Evolutionary conservation across 1,140 invertebrate species (phyloP), one percentile per base, ranked within the genome.

Genomic region (Camponotus vicinus): DNA sequence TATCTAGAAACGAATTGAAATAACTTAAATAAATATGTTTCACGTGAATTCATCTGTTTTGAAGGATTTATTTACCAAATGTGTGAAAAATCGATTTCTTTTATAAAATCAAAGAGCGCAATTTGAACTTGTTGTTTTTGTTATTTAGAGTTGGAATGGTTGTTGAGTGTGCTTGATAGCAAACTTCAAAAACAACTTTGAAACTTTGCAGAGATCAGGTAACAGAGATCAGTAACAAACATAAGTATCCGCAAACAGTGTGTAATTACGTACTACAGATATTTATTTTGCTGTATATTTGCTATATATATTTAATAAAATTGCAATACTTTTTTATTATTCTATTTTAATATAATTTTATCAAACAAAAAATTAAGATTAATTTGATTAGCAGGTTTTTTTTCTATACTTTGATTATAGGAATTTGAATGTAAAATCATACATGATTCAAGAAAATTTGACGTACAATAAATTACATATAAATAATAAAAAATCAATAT

Each of bases 171-270:
- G 37, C 1, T 57, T 37, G 71, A 57, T 34, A 34, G 15, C 15
- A 34, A 34, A 76, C 55, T 76, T 76, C n/a, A 76, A 76, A 40
- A 76, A 61, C 34, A 59, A 40, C 52, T 75, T 75, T 13, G 21
- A 42, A 61, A 76, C 55, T 75, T 75, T 40, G 73, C 7, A 15
- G 13, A 61, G 27, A 61, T n/a, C 73, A 40, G 15, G 13, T 3
- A 27, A 27, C 27, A 27, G 27, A 27, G 27, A 27, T 27, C 27
- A 27, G 27, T 32, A 76, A 59, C 37, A 59, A 32, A 59, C n/a
- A 59, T 13, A 37, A 42, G 11, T 40, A 18, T 27, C 42, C 49
- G 0, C 18, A 42, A 76, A 37, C 52, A 37, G 34, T 57, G 15
- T 27, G 3, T 27, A 40, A 27, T 76, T 42, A 40, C 7, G 9